Conservation (phyloP, 1,140 invertebrate species). For the Cecropterus lyciades region DNA sequence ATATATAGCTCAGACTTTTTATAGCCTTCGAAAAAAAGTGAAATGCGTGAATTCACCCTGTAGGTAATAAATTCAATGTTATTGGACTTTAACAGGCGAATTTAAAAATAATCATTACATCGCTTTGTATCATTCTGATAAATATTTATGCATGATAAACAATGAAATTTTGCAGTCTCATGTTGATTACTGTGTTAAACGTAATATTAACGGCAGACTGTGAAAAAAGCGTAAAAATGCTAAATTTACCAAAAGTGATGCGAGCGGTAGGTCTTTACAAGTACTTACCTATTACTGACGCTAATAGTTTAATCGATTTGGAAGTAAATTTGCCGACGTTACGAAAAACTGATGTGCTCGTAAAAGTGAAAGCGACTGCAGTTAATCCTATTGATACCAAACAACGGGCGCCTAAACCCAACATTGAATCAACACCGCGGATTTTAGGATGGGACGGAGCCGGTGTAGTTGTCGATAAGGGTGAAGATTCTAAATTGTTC, state of each 20-base stretch:
- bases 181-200: constrained; percentile 24
- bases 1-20: too few species aligned
- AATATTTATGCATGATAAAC: constrained; percentile 2
- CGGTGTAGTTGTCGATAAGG: constrained; percentile 64
- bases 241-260: constrained; percentile 65
- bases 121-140: too few species aligned
- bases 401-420: constrained; percentile 60
- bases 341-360: constrained; percentile 58
- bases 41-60: too few species aligned
- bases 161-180: constrained; percentile 17
- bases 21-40: too few species aligned
- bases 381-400: constrained; percentile 77
- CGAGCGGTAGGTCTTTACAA: constrained; percentile 72
- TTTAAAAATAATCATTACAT: too few species aligned
- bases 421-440: constrained; percentile 53
- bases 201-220: neutral
- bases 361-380: constrained; percentile 69
- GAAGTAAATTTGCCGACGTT: constrained; percentile 59
- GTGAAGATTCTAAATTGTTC: constrained; percentile 50
- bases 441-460: constrained; percentile 74
- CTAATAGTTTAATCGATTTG: constrained; percentile 65
- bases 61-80: too few species aligned
- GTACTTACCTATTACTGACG: constrained; percentile 67
- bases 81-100: too few species aligned
- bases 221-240: constrained; percentile 38